Conservation (phyloP, 1,140 invertebrate species). For the Diorhabda sublineata region DNA sequence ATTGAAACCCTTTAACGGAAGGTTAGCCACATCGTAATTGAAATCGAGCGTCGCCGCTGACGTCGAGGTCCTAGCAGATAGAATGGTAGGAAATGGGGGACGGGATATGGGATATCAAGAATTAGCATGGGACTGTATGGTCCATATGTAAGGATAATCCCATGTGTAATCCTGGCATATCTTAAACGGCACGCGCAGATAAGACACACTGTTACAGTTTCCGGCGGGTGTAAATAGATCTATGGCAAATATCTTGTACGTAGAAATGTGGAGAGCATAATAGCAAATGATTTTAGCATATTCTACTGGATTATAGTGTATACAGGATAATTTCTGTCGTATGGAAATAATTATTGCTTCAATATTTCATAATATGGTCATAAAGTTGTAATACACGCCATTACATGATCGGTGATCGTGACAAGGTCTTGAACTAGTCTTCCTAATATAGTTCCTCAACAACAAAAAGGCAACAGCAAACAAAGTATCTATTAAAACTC, state of each 20-base stretch:
- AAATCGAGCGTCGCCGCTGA: conserved; percentile 10
- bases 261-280: conserved; percentile 11
- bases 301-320: not conserved
- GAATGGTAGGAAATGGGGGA: conserved; percentile 14
- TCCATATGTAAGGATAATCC: conserved; percentile 36
- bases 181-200: conserved; percentile 27
- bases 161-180: conserved; percentile 32
- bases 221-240: conserved; percentile 27
- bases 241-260: conserved; percentile 19
- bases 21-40: conserved; percentile 7
- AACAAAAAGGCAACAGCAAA: too few relatives aligned
- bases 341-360: too few relatives aligned
- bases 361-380: too few relatives aligned
- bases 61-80: conserved; percentile 12
- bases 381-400: too few relatives aligned
- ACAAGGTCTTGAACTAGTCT: too few relatives aligned
- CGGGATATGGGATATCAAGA: conserved; percentile 25
- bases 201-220: conserved; percentile 34
- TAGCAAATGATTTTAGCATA: conserved; percentile 5
- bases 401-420: too few relatives aligned
- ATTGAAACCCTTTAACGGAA: not conserved
- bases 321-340: not conserved
- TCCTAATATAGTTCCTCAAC: too few relatives aligned
- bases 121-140: conserved; percentile 31
- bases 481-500: too few relatives aligned